A percentile compares a stretch with the other conserved stretches of the same genome.
Conservation (phyloP, 2,888 invertebrate species). For the Tiliacea aurago region DNA sequence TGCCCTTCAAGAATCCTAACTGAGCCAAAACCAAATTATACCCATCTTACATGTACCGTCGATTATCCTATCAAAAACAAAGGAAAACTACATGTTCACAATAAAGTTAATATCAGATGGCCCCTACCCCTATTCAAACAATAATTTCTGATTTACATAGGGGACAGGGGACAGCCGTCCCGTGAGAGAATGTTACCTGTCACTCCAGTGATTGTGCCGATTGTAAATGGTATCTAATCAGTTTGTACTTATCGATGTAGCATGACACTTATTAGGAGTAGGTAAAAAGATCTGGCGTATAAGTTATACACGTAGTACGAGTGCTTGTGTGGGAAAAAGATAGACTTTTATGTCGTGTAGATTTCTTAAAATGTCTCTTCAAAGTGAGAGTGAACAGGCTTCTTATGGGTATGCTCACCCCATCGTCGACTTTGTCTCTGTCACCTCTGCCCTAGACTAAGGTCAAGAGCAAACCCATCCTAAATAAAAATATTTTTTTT, state of each 20-base stretch:
- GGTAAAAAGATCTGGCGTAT: not conserved
- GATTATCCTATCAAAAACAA: conserved; percentile 54
- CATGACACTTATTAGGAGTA: not conserved
- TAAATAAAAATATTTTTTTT: no score
- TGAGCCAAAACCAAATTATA: conserved; percentile 2
- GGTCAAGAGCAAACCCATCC: no score
- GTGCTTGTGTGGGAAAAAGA: not conserved
- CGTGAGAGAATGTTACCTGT: conserved; percentile 65
- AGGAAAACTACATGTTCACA: conserved; percentile 39
- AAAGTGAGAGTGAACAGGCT: no score
- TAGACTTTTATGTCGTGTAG: not conserved
- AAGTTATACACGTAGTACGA: not conserved
- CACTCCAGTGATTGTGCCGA: conserved; percentile 72
- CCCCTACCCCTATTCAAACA: conserved; percentile 48
- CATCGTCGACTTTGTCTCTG: no score
- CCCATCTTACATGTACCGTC: conserved; percentile 7
- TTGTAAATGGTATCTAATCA: conserved; percentile 69
- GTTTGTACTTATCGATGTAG: conserved; percentile 22
- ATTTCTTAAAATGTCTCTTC: not conserved
- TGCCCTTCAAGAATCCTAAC: conserved; percentile 8
- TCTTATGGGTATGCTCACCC: no score
- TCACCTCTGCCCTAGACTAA: no score
- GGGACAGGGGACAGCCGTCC: conserved; percentile 57
- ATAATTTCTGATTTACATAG: conserved; percentile 60
- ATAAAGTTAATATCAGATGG: conserved; percentile 60